Conservation (phyloP, 2,113 vertebrate genomes). For the Casuarius casuarius region DNA sequence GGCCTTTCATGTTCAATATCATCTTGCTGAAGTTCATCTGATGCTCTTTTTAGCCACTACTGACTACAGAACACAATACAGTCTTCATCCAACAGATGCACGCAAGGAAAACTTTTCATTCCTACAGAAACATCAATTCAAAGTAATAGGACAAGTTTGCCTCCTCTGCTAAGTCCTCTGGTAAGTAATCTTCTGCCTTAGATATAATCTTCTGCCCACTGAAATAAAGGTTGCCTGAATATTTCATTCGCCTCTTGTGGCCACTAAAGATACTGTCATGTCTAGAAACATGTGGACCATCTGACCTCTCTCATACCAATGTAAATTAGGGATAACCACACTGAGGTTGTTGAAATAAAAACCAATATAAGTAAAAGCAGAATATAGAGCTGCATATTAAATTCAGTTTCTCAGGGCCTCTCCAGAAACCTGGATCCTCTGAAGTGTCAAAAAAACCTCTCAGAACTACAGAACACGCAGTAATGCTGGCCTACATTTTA, state of each 20-base stretch:
- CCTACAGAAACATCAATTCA: not conserved
- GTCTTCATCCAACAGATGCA: not conserved
- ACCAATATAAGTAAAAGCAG: not conserved
- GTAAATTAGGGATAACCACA: rapidly evolving
- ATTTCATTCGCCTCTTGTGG: not conserved
- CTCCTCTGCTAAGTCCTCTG: not conserved
- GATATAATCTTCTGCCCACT: not conserved
- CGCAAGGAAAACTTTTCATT: not conserved
- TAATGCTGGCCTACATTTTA: rapidly evolving
- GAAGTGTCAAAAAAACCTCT: not conserved
- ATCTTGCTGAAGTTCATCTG: not conserved
- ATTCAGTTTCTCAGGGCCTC: not conserved
- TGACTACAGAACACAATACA: not conserved
- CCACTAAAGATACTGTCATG: not conserved
- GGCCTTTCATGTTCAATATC: not conserved
- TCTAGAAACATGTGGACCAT: not conserved
- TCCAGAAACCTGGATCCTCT: rapidly evolving
- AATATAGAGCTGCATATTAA: not conserved
- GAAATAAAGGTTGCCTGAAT: not conserved
- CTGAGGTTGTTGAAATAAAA: not conserved
- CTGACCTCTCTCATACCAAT: rapidly evolving
- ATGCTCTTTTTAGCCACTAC: not conserved
- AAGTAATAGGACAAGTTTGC: not conserved
- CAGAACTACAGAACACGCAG: not conserved
- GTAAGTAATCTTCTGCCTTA: not conserved